phyloP scores from a whole-genome alignment of 2,113 vertebrate genomes.

The Otolemur garnettii region DNA sequence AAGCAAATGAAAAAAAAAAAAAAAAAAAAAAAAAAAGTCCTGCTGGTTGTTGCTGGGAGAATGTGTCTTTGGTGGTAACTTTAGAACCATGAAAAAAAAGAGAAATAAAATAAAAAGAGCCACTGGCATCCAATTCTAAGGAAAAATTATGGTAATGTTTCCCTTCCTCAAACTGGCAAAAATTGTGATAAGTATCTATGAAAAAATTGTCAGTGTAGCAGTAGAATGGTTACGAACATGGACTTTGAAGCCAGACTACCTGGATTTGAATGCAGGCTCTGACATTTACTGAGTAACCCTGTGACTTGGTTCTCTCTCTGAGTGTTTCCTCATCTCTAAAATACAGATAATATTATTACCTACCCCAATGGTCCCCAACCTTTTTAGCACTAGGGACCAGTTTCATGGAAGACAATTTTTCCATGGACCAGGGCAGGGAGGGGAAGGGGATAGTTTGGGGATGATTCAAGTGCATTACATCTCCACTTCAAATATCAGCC shows the following conservation, averaged over 20 bases:
- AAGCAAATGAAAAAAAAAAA: conserved; percentile 17
- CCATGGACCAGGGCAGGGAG: no score
- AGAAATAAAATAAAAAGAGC: neutral
- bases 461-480: no score
- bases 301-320: neutral
- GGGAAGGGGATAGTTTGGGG: no score
- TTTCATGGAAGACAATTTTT: no score
- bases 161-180: conserved; percentile 56
- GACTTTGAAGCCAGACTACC: neutral
- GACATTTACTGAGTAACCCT: neutral
- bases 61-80: conserved; percentile 42
- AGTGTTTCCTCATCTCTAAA: conserved; percentile 47
- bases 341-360: neutral
- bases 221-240: neutral
- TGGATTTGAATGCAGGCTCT: neutral
- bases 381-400: no score
- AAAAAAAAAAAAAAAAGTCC: conserved; percentile 21
- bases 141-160: conserved; percentile 32
- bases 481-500: no score
- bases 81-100: neutral
- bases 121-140: conserved; percentile 3
- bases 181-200: conserved; percentile 47
- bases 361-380: no score
- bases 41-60: neutral
- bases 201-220: neutral